Percentiles rank a stretch among this genome's conserved stretches.
Evolutionary conservation across 23 tunicate species (phyloP).

Genomic region (Styela clava): DNA sequence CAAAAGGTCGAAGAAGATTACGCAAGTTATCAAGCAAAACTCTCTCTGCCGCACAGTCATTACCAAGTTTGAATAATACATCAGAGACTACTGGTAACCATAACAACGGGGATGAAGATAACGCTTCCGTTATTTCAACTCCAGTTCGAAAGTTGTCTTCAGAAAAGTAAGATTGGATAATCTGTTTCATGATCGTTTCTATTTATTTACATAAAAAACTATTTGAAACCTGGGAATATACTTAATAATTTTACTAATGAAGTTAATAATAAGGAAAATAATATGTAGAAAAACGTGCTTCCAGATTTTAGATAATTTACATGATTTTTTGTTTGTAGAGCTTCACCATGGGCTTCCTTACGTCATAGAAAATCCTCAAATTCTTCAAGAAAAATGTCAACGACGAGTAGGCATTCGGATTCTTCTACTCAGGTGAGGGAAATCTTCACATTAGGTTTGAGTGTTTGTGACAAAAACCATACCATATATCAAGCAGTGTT

Average conservation of each 20-base stretch:
- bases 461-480: too few species aligned
- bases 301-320: too few species aligned
- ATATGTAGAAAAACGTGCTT: too few species aligned
- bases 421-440: background rate
- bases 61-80: conserved; percentile 20
- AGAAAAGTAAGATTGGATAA: background rate
- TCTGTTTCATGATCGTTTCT: background rate
- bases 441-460: background rate
- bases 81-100: conserved; percentile 8
- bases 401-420: background rate
- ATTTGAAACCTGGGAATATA: too few species aligned
- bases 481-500: too few species aligned
- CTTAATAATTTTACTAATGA: too few species aligned
- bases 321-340: background rate
- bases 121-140: conserved; percentile 7
- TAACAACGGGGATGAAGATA: conserved; percentile 6
- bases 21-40: conserved; percentile 30
- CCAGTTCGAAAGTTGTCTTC: conserved; percentile 8
- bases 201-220: too few species aligned
- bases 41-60: conserved; percentile 23
- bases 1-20: conserved; percentile 28
- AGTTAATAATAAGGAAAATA: too few species aligned
- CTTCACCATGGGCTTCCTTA: conserved; percentile 8
- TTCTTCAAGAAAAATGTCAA: background rate
- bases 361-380: background rate